Base-by-base conservation (phyloP, 1,140 invertebrate species). In the Drosophila nigrodunni region DNA sequence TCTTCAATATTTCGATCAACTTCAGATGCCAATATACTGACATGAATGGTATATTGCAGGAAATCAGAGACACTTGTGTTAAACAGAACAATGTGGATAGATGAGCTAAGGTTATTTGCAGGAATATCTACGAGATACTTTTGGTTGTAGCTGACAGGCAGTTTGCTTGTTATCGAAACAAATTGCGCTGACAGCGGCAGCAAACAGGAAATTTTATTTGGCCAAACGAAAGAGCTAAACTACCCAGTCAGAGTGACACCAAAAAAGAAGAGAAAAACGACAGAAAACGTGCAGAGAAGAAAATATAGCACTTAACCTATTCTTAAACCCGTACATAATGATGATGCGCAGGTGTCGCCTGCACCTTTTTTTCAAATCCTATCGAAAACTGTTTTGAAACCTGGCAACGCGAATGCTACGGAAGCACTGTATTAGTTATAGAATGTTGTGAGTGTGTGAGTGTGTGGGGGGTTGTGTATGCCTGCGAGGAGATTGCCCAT, bases 401-500 rank as follows among this genome's bases (percentile, higher is more conserved):
- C n/a, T 62, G 71, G 61, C 62, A 57, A 57, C 55, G 58, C 61
- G 74, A 58, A 64, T 71, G 35, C 44, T 39, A 34, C 82, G 85
- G 85, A 89, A 89, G 81, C 81, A 43, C 46, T 89, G 85, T 89
- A 89, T 89, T 89, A 89, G 85, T 78, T 72, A 43, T 34, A 57
- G 37, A 37, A 64, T 54, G 21, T 30, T 41, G 61, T 7, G 21
- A 35, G 67, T 54, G 49, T 70, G 41, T 1, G 4, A 4, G 18
- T 25, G 21, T 13, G 9, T 0, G 55, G 1, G 46, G 49, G 73
- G 76, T 69, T 68, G 57, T 72, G 72, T 68, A 85, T 81, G 85
- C 85, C 86, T 89, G 81, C 85, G 62, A 91, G 89, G 89, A 91
- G 89, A 91, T 91, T 91, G 89, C 79, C 89, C 89, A 91, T 91